These are phyloP conservation scores for Drosophila bunnanda DNA, from an alignment of 2,888 invertebrate species.

Conservation along the genomic window DNA sequence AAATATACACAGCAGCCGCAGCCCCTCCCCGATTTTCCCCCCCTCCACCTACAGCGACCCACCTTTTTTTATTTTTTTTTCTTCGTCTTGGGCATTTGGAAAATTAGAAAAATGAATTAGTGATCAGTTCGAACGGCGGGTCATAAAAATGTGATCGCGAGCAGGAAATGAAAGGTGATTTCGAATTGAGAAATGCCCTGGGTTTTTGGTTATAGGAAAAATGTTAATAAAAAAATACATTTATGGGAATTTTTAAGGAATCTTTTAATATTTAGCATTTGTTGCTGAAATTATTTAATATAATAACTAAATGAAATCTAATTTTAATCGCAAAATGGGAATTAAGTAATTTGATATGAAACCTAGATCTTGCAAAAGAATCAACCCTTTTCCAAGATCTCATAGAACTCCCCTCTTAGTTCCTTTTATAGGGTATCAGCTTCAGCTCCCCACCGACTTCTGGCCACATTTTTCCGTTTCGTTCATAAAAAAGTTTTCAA, in stretches of 20 bases:
- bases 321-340: too few relatives aligned
- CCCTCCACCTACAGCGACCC: constrained; percentile 31
- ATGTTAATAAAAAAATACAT: neutral
- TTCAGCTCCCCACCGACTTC: constrained; percentile 39
- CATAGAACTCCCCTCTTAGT: too few relatives aligned
- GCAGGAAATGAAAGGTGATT: neutral
- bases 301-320: neutral
- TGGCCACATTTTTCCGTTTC: constrained; percentile 56
- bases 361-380: neutral
- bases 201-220: neutral
- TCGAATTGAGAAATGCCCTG: constrained; percentile 1
- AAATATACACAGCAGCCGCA: constrained; percentile 1
- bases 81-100: constrained; percentile 65
- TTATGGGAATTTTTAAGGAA: neutral
- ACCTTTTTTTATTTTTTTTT: constrained; percentile 54
- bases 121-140: constrained; percentile 35
- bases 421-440: constrained; percentile 9
- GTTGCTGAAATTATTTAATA: neutral
- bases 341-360: too few relatives aligned
- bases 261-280: too few relatives aligned
- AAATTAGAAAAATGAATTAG: constrained; percentile 78
- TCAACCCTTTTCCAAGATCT: too few relatives aligned
- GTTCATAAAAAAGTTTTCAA: constrained; percentile 54
- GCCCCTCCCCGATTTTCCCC: neutral
- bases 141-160: constrained; percentile 6